Conservation (phyloP, 2,888 invertebrate genomes). For the Sphaeridia pumilis region DNA sequence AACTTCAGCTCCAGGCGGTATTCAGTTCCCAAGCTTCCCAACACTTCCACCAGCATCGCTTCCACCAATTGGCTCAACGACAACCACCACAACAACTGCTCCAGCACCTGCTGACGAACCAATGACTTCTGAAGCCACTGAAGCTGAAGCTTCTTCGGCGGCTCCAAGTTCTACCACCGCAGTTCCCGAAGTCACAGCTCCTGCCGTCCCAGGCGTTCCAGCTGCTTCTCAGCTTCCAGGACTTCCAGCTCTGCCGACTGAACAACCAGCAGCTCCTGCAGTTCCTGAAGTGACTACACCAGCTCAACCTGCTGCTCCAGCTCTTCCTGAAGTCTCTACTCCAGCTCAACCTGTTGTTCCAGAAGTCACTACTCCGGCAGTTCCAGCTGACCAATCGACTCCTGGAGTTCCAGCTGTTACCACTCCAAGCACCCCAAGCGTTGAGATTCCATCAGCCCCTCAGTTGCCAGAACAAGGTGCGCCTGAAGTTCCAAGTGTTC, state of each 20-base stretch:
- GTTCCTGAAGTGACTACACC: not conserved
- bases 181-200: too few species aligned
- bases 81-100: not conserved
- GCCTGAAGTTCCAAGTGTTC: not conserved
- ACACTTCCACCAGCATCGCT: not conserved
- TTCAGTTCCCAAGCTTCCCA: not conserved
- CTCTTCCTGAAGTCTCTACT: not conserved
- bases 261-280: too few species aligned
- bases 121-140: slow-evolving; percentile 1
- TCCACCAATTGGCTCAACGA: not conserved
- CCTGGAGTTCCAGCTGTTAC: not conserved
- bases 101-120: slow-evolving; percentile 7
- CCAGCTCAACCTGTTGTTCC: not conserved
- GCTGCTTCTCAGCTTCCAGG: too few species aligned
- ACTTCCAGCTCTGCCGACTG: too few species aligned
- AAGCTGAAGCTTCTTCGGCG: not conserved
- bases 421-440: not conserved
- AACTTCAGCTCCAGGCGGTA: slow-evolving; percentile 2
- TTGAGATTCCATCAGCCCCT: too few species aligned
- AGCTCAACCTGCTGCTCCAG: not conserved
- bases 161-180: not conserved
- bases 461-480: not conserved
- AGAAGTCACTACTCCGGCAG: not conserved
- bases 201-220: too few species aligned
- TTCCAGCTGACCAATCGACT: not conserved